Percentiles rank a stretch among this genome's conserved stretches.
Conservation (phyloP, 2,888 invertebrate genomes). For the Drosophila mimetica region DNA sequence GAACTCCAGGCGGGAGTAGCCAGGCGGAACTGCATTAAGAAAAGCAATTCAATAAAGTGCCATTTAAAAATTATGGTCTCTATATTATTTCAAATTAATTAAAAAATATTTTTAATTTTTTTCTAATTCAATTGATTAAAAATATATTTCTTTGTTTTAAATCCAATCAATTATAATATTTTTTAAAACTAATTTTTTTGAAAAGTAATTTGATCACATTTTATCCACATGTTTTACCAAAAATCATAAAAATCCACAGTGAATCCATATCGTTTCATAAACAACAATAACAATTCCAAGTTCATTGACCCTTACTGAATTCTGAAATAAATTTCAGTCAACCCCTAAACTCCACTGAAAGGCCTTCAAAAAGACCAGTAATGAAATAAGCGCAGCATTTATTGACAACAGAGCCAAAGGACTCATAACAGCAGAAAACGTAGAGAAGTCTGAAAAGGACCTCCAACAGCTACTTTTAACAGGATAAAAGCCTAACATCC, state of each 20-base stretch:
- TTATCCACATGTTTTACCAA: too few relatives aligned
- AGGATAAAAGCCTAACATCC: not conserved
- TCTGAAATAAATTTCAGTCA: too few relatives aligned
- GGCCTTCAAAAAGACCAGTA: not conserved
- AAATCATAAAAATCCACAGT: too few relatives aligned
- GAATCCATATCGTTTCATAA: not conserved
- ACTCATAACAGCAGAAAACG: not conserved
- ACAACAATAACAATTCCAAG: not conserved
- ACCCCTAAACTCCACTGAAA: not conserved
- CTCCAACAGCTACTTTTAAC: not conserved
- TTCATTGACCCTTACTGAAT: conserved; percentile 3
- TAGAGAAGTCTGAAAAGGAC: not conserved
- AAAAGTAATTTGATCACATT: too few relatives aligned
- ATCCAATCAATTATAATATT: too few relatives aligned
- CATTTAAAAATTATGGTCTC: not conserved
- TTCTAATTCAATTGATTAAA: too few relatives aligned
- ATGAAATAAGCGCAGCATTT: not conserved
- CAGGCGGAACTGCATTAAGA: conserved; percentile 6
- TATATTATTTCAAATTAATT: not conserved
- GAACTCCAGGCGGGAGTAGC: not conserved
- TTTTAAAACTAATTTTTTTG: too few relatives aligned
- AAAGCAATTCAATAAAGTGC: not conserved
- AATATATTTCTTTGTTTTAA: too few relatives aligned
- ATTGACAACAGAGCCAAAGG: not conserved
- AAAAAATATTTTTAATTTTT: too few relatives aligned